Evolutionary conservation across 2,113 vertebrate species (phyloP), one percentile per base, ranked within the genome.

Genomic region (Gobiocypris rarus): DNA sequence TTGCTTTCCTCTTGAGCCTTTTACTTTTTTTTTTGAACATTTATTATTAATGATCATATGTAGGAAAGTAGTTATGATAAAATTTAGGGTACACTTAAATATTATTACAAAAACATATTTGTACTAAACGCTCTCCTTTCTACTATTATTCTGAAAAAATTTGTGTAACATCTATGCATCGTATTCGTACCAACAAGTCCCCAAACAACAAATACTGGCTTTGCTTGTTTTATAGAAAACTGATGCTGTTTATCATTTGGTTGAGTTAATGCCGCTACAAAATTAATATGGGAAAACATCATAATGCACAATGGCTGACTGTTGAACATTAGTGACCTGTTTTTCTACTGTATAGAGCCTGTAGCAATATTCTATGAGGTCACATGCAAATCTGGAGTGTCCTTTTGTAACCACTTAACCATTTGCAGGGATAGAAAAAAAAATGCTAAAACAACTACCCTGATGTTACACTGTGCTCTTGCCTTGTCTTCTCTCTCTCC

Each of bases 81-180:
- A 45, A 48, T 26, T 45, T 14, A 45, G 41, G 41, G n/a, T 43
- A 3, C 38, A 45, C 45, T 26, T 43, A 61, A 61, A 26, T 28
- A 38, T 9, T 14, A 24, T 80, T 24, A 22, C 17, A 54, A 26
- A 75, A 26, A 78, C 9, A 22, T 3, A 19, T 54, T 54, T 54
- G 50, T 54, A 54, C 50, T 54, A 54, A 7, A 19, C 19, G 5
- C 13, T 50, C 17, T 54, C 52, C 7, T 54, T 54, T 54, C 56
- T 86, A 61, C 48, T 31, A 81, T 65, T 75, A 52, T 24, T 43
- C 38, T 59, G 54, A 78, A 38, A 63, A 61, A n/a, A n/a, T n/a
- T 82, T 77, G 70, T 67, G 48, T 63, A 67, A 31, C 77, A 77
- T 82, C 82, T 88, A 78, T 77, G 85, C 87, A 84, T 70, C 81